Evolutionary conservation across 2,797 vertebrate species (phyloP), one percentile per base, ranked within the genome.

Genomic region (Labroides dimidiatus): DNA sequence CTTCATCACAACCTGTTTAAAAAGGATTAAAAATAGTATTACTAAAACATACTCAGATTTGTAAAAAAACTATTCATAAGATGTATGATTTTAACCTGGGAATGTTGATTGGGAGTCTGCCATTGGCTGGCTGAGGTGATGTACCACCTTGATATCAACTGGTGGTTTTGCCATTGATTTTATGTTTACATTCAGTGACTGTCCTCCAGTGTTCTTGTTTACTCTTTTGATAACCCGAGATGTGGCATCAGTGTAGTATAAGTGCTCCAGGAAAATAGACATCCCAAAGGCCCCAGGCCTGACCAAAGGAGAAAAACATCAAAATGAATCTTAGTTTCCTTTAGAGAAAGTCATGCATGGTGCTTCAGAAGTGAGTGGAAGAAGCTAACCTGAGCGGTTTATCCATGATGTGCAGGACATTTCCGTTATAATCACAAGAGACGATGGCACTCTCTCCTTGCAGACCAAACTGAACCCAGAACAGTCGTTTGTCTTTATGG

Each of bases 371-470:
- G 9, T 23, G 21, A 6, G 10, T 11, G 17, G 3, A 30, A 20
- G 10, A 33, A 24, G 15, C 92, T 93, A 88, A 99, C 97, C 61
- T 60, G 24, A 85, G 69, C n/a, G 80, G 88, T 45, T 89, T 92
- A 69, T 90, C 92, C 37, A 94, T 81, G 63, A 95, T 76, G 57
- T 64, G 92, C 50, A 95, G 61, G 36, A 80, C 77, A 17, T 94
- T 87, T 0, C 97, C 96, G 0, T 92, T 81, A 74, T 98, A 99
- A 77, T 96, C 79, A 36, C 96, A 97, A 3, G 96, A 96, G 36
- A 89, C 92, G 58, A 99, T 84, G 66, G 93, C 81, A 48, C 89
- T 79, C 39, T 89, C 89, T 66, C 84, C 92, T 4, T 81, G 67
- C 0, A 66, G 63, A 10, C 86, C 76, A 16, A 92, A 80, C 79